Conservation (phyloP, 2,113 vertebrate species). For the Tretioscincus oriximinensis region DNA sequence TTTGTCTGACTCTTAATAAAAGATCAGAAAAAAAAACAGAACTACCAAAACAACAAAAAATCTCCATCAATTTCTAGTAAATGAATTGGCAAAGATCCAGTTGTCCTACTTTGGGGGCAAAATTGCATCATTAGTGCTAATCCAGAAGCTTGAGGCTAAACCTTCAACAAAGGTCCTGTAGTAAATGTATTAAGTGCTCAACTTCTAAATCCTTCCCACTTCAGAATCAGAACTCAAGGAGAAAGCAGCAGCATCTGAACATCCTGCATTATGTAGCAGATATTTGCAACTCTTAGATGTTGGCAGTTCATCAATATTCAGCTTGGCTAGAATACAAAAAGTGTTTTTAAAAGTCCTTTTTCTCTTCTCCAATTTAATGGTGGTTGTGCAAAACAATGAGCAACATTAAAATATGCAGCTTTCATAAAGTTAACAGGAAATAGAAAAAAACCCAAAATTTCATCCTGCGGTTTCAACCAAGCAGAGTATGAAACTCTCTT, state of each 20-base stretch:
- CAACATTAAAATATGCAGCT: background rate
- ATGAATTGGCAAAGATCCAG: background rate
- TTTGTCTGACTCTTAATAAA: constrained; percentile 23
- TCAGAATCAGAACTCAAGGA: background rate
- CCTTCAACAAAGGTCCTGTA: background rate
- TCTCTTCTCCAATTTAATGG: background rate
- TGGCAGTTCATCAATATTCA: background rate
- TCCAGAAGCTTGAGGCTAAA: constrained; percentile 7
- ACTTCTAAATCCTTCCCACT: background rate
- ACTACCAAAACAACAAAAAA: too few relatives aligned
- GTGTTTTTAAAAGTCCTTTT: background rate
- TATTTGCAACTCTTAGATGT: background rate
- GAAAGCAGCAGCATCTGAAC: rapidly evolving
- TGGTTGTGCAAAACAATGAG: background rate
- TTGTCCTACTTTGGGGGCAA: constrained; percentile 49
- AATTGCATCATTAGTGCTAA: constrained; percentile 21
- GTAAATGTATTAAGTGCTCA: background rate
- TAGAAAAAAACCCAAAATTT: background rate
- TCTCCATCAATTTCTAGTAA: background rate
- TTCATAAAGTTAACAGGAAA: background rate
- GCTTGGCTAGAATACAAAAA: background rate
- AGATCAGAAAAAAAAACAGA: background rate
- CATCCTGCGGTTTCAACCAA: background rate
- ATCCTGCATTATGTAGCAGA: background rate
- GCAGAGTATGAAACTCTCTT: background rate